phyloP scores from a whole-genome alignment of 2,888 invertebrate genomes.

The Blastobasis lacticolella region DNA sequence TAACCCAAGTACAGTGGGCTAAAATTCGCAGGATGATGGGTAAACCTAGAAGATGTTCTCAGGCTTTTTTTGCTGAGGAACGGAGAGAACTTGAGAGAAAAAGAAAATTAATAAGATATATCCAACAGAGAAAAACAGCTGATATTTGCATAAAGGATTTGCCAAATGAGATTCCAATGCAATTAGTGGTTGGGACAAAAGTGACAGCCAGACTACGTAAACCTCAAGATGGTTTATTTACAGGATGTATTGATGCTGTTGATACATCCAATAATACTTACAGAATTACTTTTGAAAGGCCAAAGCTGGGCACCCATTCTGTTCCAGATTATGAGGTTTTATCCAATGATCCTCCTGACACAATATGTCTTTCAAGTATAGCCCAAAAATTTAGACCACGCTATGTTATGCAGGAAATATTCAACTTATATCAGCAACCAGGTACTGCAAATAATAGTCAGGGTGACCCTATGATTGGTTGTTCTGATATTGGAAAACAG shows the following conservation, averaged over 20 bases:
- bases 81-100: constrained; percentile 91
- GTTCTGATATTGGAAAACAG: constrained; percentile 55
- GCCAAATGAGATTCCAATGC: constrained; percentile 95
- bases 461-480: constrained; percentile 82
- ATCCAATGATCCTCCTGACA: constrained; percentile 93
- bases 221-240: constrained; percentile 96
- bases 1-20: constrained; percentile 95
- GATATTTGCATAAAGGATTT: constrained; percentile 89
- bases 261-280: constrained; percentile 96
- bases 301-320: constrained; percentile 94
- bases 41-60: constrained; percentile 94
- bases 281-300: constrained; percentile 94
- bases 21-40: constrained; percentile 97
- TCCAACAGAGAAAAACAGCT: constrained; percentile 92
- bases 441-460: constrained; percentile 53
- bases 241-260: constrained; percentile 94
- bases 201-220: constrained; percentile 91
- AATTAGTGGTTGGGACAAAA: constrained; percentile 95
- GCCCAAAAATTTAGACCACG: constrained; percentile 86
- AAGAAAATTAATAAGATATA: constrained; percentile 90
- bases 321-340: constrained; percentile 97
- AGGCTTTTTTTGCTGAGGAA: constrained; percentile 97
- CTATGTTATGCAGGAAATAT: constrained; percentile 74
- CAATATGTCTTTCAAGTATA: constrained; percentile 88
- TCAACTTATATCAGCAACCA: constrained; percentile 56